Evolutionary conservation across 2,888 invertebrate species (phyloP).

Genomic region (Drosophila borborema): DNA sequence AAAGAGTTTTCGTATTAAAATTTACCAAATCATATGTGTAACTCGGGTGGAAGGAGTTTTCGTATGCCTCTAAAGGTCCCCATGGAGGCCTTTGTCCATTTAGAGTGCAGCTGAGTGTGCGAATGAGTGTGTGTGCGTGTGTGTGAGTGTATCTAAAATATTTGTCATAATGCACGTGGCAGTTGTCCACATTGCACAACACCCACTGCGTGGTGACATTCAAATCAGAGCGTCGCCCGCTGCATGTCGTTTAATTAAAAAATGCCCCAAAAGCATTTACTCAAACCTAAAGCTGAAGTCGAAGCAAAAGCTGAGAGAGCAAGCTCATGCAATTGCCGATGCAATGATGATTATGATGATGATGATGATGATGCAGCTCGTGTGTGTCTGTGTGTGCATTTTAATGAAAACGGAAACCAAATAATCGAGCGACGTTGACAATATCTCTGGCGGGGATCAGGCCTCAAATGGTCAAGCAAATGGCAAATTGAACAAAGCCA

Average conservation of each 20-base stretch:
- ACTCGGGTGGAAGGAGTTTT: constrained; percentile 1
- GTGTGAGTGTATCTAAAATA: constrained; percentile 68
- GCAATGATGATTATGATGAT: constrained; percentile 62
- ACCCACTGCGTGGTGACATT: constrained; percentile 69
- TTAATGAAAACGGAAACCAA: constrained; percentile 79
- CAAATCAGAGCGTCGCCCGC: constrained; percentile 55
- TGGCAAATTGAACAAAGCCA: constrained; percentile 63
- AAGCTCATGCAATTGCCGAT: constrained; percentile 16
- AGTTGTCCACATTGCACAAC: constrained; percentile 53
- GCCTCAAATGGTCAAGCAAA: constrained; percentile 66
- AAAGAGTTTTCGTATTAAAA: too few species aligned
- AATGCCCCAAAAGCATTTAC: constrained; percentile 82
- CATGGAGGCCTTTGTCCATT: constrained; percentile 23
- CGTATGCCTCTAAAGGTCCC: constrained; percentile 24
- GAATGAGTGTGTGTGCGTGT: neutral
- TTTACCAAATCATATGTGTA: neutral
- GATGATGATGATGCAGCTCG: constrained; percentile 53
- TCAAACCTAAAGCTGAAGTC: constrained; percentile 49
- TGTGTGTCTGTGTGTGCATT: constrained; percentile 65
- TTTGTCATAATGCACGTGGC: constrained; percentile 78
- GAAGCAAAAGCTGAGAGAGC: constrained; percentile 1
- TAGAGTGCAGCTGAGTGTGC: constrained; percentile 35
- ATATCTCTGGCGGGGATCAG: constrained; percentile 60
- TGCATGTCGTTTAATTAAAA: constrained; percentile 78
- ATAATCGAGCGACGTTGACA: constrained; percentile 73